These are phyloP conservation scores for Popillia japonica DNA, from an alignment of 1,140 invertebrate species.

Conservation along the genomic window DNA sequence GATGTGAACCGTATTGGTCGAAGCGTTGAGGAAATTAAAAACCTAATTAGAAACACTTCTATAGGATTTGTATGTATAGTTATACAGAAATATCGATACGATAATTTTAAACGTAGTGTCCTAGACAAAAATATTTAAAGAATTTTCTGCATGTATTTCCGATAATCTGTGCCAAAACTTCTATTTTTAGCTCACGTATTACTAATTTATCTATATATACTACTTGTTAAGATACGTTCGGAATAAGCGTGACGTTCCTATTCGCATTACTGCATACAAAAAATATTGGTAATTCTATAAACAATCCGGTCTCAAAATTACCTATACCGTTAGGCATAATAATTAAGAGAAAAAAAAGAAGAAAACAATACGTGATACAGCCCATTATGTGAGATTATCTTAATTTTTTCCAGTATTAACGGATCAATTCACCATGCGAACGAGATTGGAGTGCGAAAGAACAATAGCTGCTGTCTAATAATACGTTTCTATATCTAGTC, in stretches of 20 bases:
- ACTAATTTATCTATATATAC: not conserved
- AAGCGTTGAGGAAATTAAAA: too few relatives aligned
- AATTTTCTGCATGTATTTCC: not conserved
- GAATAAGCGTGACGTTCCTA: not conserved
- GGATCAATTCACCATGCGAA: constrained; percentile 17
- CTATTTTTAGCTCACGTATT: not conserved
- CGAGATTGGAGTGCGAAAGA: not conserved
- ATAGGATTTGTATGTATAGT: too few relatives aligned
- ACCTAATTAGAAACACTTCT: too few relatives aligned
- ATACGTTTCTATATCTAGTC: constrained; percentile 11
- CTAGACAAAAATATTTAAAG: not conserved
- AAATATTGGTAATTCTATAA: not conserved
- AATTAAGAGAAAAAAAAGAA: not conserved
- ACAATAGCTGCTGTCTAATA: constrained; percentile 24
- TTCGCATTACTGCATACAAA: not conserved
- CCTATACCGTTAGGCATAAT: not conserved
- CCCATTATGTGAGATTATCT: not conserved
- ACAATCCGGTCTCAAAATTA: not conserved
- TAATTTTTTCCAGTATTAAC: constrained; percentile 9
- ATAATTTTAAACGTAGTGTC: too few relatives aligned
- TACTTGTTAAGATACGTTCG: too few relatives aligned
- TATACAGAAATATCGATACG: too few relatives aligned
- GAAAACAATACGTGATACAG: not conserved
- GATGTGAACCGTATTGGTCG: too few relatives aligned
- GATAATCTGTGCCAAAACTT: not conserved